Conservation (phyloP, 2,797 vertebrate species). For the Mormyrops attenuatus region DNA sequence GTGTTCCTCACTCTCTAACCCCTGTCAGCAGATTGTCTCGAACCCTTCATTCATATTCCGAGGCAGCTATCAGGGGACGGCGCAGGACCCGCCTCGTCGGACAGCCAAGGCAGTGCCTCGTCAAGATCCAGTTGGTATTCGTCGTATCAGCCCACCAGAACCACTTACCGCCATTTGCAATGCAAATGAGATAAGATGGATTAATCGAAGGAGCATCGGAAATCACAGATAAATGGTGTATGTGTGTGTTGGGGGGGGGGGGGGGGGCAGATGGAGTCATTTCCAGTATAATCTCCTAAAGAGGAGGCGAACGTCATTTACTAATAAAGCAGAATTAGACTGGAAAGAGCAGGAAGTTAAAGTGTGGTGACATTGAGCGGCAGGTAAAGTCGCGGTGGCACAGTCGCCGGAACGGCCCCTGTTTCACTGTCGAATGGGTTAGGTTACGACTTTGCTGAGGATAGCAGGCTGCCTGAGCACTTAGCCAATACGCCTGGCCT, state of each 20-base stretch:
- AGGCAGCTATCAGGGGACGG: slow-evolving; percentile 20
- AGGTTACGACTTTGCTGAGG: neutral
- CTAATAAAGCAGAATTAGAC: neutral
- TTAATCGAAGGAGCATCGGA: slow-evolving; percentile 43
- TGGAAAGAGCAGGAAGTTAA: neutral
- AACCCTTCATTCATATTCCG: slow-evolving; percentile 54
- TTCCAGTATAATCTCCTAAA: neutral
- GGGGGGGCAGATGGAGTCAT: neutral
- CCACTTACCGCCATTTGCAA: slow-evolving; percentile 56
- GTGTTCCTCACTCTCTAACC: slow-evolving; percentile 19
- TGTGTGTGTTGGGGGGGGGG: neutral
- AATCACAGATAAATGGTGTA: slow-evolving; percentile 33
- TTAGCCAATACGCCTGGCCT: neutral
- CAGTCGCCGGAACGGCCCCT: neutral
- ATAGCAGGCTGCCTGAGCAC: neutral
- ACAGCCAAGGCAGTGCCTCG: slow-evolving; percentile 39
- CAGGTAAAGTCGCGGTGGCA: neutral
- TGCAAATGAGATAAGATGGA: slow-evolving; percentile 55
- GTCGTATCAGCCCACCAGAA: slow-evolving; percentile 48
- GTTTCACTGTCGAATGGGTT: neutral
- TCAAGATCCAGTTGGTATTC: slow-evolving; percentile 55
- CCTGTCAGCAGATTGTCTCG: slow-evolving; percentile 40
- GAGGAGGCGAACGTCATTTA: neutral
- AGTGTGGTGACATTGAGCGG: neutral
- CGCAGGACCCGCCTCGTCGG: slow-evolving; percentile 35